Base-by-base conservation (phyloP, 1,140 invertebrate genomes). In the Oedothorax gibbosus region DNA sequence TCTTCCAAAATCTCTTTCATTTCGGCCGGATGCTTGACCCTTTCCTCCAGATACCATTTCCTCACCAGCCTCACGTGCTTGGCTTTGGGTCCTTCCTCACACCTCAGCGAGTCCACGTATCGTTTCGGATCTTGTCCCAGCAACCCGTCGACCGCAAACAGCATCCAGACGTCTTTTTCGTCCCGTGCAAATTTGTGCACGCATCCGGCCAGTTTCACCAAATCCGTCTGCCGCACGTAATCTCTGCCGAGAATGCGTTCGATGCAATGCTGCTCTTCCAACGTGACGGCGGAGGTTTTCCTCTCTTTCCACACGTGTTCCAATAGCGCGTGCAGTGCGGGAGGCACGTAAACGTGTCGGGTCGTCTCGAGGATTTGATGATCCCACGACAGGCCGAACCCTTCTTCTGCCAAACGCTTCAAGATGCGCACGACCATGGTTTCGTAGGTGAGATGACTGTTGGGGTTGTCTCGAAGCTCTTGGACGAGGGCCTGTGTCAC, bases 241-340 rank as follows among this genome's bases (percentile, higher is more conserved):
- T 68, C 65, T 21, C 18, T 20, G 14, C 65, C 65, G 11, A 68
- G 7, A 35, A 68, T 15, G 21, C 65, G 20, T 66, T 66, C 65
- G 7, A 66, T 35, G 65, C 65, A 66, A 66, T 66, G 65, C 49
- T 66, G 65, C 20, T 66, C 65, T 9, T 35, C 65, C 18, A 66
- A 20, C n/a, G 65, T 66, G 6, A 64, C 62, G 35, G 35, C 35
- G 12, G 62, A 9, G n/a, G 7, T 6, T 64, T 15, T 64, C n/a
- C 62, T n/a, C 8, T n/a, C n/a, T 9, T 10, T 64, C 62, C 62
- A 64, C 12, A 64, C 14, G 62, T 64, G 12, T 14, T n/a, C 8
- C 14, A 64, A 14, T 18, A 12, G 8, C 0, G n/a, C n/a, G 21
- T 64, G 62, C 15, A 64, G 21, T n/a, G n/a, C 62, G 15, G n/a